Evolutionary conservation across 2,113 vertebrate genomes (phyloP).

Genomic region (Amia ocellicauda): DNA sequence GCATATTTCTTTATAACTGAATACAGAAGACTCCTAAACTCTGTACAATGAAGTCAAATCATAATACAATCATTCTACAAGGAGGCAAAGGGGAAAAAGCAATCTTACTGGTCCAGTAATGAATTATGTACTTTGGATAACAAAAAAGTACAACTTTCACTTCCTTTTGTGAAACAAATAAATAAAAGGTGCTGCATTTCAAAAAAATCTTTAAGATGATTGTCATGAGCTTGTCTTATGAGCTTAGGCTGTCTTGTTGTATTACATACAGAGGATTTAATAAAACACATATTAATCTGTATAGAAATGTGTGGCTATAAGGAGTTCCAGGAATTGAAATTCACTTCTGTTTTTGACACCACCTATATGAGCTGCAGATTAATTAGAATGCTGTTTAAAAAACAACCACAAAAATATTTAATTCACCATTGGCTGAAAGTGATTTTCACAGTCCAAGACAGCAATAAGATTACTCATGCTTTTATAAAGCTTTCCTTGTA

Average conservation of each 20-base stretch:
- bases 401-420: no score
- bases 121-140: conserved; percentile 80
- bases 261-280: conserved; percentile 48
- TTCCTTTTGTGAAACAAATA: conserved; percentile 73
- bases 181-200: background rate
- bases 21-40: no score
- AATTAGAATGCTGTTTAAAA: no score
- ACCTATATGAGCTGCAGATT: no score
- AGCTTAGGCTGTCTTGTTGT: conserved; percentile 21
- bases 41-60: no score
- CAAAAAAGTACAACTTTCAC: conserved; percentile 79
- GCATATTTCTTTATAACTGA: no score
- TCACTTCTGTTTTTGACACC: no score
- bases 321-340: no score
- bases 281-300: conserved; percentile 58
- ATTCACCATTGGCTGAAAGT: no score
- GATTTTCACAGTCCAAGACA: no score
- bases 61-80: conserved; percentile 16
- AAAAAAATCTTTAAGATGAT: no score
- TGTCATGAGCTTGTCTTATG: no score
- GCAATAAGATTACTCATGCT: background rate
- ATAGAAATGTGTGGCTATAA: conserved; percentile 54
- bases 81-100: conserved; percentile 70
- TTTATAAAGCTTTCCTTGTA: background rate
- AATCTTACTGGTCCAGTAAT: conserved; percentile 74